Base-by-base conservation (phyloP, 2,888 invertebrate species). In the Leptinotarsa juncta region DNA sequence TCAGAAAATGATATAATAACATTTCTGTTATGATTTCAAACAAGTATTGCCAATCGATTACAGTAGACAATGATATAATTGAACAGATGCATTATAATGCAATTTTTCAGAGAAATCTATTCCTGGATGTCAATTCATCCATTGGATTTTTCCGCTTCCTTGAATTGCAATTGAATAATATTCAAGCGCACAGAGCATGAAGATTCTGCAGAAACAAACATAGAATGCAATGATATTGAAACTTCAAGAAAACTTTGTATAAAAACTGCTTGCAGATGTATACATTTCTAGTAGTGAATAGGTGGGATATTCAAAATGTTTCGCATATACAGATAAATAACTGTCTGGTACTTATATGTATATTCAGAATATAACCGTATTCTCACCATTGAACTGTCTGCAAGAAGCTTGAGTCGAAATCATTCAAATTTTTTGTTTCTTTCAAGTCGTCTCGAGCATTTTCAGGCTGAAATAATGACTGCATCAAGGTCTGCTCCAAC, bases 301-400 rank as follows among this genome's bases (percentile, higher is more conserved):
- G 32, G 62, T 62, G 62, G 42, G n/a, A 62, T 62, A 42, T 62
- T 62, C 62, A 3, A 26, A 62, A 62, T 62, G 42, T 32, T 32
- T 62, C 62, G 42, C 62, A 42, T 62, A 62, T 62, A n/a, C 3
- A 32, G 16, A 42, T 62, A 62, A 62, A 62, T 62, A 62, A 62
- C 32, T 62, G 62, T 62, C 62, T 10, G 10, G n/a, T 10, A n/a
- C 62, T 42, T 62, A 62, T 62, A 62, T 62, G 62, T 62, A 62
- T 62, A 62, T 62, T 62, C 62, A 62, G 62, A 70, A 70, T 57
- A 70, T 70, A 53, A 70, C 51, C 55, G 48, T 67, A 53, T 51
- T 67, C 67, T 67, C 57, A 57, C 70, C 57, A 70, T 70, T 70
- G 70, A 70, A 55, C 70, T 70, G 70, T 70, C 70, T 48, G 70